These are phyloP conservation scores for Folsomia candida DNA, from an alignment of 2,888 invertebrate genomes.

Conservation along the genomic window DNA sequence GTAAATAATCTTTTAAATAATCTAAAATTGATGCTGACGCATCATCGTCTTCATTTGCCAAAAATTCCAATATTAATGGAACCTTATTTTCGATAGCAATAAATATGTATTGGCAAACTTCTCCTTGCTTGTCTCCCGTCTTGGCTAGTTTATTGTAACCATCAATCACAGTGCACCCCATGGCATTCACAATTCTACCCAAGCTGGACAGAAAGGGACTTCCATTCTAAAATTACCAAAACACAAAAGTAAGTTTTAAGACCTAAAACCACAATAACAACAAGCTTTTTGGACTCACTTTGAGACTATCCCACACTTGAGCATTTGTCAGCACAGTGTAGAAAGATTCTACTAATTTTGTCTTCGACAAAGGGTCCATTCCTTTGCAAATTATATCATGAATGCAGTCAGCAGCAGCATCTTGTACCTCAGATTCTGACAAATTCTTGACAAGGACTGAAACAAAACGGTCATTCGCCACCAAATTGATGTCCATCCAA, in stretches of 20 bases:
- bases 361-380: conserved; percentile 61
- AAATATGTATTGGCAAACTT: conserved; percentile 41
- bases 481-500: conserved; percentile 62
- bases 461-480: conserved; percentile 61
- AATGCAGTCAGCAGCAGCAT: conserved; percentile 59
- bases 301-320: conserved; percentile 41
- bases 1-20: conserved; percentile 58
- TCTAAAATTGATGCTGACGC: conserved; percentile 57
- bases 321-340: conserved; percentile 36
- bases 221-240: conserved; percentile 17
- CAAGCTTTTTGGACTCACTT: conserved; percentile 25
- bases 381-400: conserved; percentile 60
- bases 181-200: conserved; percentile 57
- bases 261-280: not conserved
- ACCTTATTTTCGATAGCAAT: conserved; percentile 56
- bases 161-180: conserved; percentile 57
- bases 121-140: conserved; percentile 31
- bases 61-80: conserved; percentile 56
- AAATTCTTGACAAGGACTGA: conserved; percentile 57
- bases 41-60: conserved; percentile 58
- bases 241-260: not conserved
- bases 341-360: conserved; percentile 55
- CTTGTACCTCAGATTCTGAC: conserved; percentile 53
- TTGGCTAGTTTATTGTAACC: conserved; percentile 55
- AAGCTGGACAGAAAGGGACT: conserved; percentile 46